Evolutionary conservation across 1,140 invertebrate species (phyloP).

Genomic region (Euschistus heros): DNA sequence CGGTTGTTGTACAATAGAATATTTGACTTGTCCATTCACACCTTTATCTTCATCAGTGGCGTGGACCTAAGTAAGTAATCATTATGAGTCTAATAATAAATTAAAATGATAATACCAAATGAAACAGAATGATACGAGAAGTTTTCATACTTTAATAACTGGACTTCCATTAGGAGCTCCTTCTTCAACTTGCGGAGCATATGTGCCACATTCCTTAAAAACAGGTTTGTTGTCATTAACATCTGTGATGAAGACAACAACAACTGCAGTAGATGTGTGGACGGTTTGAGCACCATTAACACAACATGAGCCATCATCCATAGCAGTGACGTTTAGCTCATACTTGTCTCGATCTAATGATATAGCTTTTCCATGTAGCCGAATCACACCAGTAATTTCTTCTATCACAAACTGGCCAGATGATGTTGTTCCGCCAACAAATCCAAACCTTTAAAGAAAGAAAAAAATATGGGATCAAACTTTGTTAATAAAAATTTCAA

Average conservation of each 20-base stretch:
- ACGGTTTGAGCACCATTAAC: constrained; percentile 71
- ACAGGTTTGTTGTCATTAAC: constrained; percentile 92
- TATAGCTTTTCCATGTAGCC: constrained; percentile 73
- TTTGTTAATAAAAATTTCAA: too few species aligned
- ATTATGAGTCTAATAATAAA: not conserved
- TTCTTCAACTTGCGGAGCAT: constrained; percentile 86
- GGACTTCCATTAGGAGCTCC: constrained; percentile 84
- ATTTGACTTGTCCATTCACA: constrained; percentile 84
- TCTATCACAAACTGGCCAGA: constrained; percentile 91
- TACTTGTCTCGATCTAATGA: constrained; percentile 80
- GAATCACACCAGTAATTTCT: constrained; percentile 88
- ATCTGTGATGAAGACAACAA: constrained; percentile 88
- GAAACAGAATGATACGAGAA: too few species aligned
- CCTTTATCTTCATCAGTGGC: constrained; percentile 91
- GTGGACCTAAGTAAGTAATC: constrained; percentile 48
- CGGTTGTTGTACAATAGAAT: constrained; percentile 90
- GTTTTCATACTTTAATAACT: constrained; percentile 58
- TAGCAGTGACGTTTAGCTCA: constrained; percentile 85
- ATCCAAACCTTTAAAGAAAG: constrained; percentile 57
- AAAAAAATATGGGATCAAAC: not conserved
- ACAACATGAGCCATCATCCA: constrained; percentile 89
- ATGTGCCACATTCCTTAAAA: constrained; percentile 84
- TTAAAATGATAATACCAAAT: not conserved
- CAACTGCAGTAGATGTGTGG: constrained; percentile 88
- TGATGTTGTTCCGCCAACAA: constrained; percentile 77